Base-by-base conservation (phyloP, 2,113 vertebrate species). In the Psittacula cyanocephala region DNA sequence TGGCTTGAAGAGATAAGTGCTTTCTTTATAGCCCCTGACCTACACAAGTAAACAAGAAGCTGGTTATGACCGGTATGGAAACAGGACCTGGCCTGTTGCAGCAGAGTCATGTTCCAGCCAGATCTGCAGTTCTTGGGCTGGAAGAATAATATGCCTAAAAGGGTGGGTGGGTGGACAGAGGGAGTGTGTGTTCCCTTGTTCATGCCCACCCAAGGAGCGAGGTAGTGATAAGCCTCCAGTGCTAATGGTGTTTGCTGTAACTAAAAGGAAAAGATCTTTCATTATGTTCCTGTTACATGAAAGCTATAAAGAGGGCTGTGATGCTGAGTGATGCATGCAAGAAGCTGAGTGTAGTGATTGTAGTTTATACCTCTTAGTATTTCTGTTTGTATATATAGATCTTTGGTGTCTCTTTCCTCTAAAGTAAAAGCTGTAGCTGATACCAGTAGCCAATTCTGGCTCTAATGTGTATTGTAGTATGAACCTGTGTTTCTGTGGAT, bases 201-300 rank as follows among this genome's bases (percentile, higher is more conserved):
- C 11, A 1, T 47, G 44, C 50, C 64, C n/a, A 4, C 13, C 57
- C 35, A 13, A 65, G 57, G 62, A 75, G n/a, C 37, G 19, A 35
- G 41, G 15, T 29, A 68, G 59, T n/a, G 37, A 24, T 44, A 43
- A 75, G 46, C 23, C 53, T 33, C 63, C 31, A 8, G 50, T 49
- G 60, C 65, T 44, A 7, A 39, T 29, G 44, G 64, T 68, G 35
- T 31, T 82, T 37, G 8, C 44, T 1, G 15, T 41, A 43, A 47
- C 11, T 35, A 4, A 50, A 74, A 41, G 39, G 53, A 44, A 70
- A 88, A 39, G n/a, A 7, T 15, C 80, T 31, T 70, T 27, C 15
- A 0, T 62, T 28, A 5, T 5, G 20, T 47, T 65, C 63, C 3
- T 0, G 0, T 24, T 20, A 3, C 22, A 2, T 24, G 43, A n/a